A percentile compares a stretch with the other conserved stretches of the same genome.
phyloP scores from a whole-genome alignment of 2,888 invertebrate genomes.

The Drosophila multiciliata region DNA sequence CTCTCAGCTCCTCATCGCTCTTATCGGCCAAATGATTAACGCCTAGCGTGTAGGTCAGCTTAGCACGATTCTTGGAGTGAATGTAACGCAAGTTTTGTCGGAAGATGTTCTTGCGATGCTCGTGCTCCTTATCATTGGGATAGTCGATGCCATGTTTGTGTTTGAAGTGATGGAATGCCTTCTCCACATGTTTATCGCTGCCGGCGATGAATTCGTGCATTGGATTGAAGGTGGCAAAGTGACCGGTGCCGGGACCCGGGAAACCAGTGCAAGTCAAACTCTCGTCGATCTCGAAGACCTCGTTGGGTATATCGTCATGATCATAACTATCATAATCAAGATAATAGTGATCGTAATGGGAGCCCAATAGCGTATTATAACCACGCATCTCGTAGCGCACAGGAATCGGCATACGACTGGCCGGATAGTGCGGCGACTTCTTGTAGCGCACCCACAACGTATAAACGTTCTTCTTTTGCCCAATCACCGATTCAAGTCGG shows the following conservation, averaged over 20 bases:
- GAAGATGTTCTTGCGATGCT: slow-evolving; percentile 90
- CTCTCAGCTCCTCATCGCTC: slow-evolving; percentile 90
- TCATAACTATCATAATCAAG: slow-evolving; percentile 90
- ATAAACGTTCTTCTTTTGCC: slow-evolving; percentile 94
- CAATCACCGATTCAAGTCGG: slow-evolving; percentile 89
- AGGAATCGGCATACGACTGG: slow-evolving; percentile 88
- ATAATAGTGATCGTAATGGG: slow-evolving; percentile 98
- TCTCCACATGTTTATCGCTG: slow-evolving; percentile 91
- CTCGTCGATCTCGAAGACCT: slow-evolving; percentile 88
- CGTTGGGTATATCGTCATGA: slow-evolving; percentile 88
- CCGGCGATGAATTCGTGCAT: slow-evolving; percentile 95
- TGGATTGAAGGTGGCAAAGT: slow-evolving; percentile 94
- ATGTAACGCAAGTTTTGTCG: slow-evolving; percentile 94
- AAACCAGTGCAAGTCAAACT: slow-evolving; percentile 90
- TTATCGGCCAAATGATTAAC: slow-evolving; percentile 96
- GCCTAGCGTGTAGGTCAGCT: slow-evolving; percentile 89
- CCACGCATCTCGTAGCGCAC: slow-evolving; percentile 97
- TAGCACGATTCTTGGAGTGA: slow-evolving; percentile 92
- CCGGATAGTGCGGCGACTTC: slow-evolving; percentile 86
- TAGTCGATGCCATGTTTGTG: slow-evolving; percentile 90
- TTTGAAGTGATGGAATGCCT: slow-evolving; percentile 90
- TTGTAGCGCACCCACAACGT: slow-evolving; percentile 93
- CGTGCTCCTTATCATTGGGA: slow-evolving; percentile 88
- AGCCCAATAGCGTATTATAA: slow-evolving; percentile 95
- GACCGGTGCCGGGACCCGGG: slow-evolving; percentile 95